Evolutionary conservation across 2,113 vertebrate species (phyloP).

Genomic region (Pleuronectes platessa): DNA sequence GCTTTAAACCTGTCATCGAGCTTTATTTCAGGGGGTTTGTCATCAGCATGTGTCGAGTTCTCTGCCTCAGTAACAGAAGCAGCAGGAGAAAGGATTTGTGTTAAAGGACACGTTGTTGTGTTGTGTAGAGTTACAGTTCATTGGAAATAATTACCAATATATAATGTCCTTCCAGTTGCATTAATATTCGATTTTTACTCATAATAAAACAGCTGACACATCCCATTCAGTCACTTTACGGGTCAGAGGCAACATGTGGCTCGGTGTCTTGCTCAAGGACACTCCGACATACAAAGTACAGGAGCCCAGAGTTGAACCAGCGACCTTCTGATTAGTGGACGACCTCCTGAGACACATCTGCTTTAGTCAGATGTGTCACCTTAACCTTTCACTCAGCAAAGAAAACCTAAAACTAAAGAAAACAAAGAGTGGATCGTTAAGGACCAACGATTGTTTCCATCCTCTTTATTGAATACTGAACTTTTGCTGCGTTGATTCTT

Average conservation of each 20-base stretch:
- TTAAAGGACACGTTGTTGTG: too few species aligned
- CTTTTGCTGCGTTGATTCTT: background rate
- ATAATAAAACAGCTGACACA: too few species aligned
- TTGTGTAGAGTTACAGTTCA: too few species aligned
- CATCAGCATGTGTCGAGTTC: slow-evolving; percentile 3
- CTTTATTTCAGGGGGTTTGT: slow-evolving; percentile 19
- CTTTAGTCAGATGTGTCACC: background rate
- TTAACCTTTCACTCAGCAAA: background rate
- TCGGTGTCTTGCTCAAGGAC: too few species aligned
- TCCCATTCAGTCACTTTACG: too few species aligned
- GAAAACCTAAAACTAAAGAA: background rate
- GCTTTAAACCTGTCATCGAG: slow-evolving; percentile 22
- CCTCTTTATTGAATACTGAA: background rate
- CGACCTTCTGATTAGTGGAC: background rate
- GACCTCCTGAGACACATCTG: background rate
- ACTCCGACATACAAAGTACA: too few species aligned
- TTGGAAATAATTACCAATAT: too few species aligned
- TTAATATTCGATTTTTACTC: background rate
- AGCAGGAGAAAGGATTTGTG: too few species aligned
- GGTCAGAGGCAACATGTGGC: too few species aligned
- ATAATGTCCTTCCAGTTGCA: too few species aligned
- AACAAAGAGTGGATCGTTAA: background rate
- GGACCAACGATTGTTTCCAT: background rate
- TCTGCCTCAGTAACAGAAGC: background rate
- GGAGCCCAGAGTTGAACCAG: background rate